phyloP scores from a whole-genome alignment of 2,113 vertebrate species.

The Brevimyrus niger region DNA sequence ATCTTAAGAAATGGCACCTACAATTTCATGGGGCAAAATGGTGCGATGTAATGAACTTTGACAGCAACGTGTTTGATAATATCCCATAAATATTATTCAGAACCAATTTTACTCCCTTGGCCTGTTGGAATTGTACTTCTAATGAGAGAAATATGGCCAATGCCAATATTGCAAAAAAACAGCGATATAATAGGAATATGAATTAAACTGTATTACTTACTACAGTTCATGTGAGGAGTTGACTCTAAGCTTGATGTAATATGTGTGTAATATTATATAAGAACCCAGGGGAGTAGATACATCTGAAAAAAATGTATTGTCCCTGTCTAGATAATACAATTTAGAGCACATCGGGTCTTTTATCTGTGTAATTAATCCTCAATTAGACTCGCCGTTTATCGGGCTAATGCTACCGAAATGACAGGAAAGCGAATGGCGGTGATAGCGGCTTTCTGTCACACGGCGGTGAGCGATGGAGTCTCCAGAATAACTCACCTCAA shows the following conservation, averaged over 20 bases:
- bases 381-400: constrained; percentile 16
- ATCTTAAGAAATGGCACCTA: not conserved
- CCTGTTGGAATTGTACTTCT: not conserved
- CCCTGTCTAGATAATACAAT: constrained; percentile 20
- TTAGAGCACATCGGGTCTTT: constrained; percentile 18
- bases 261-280: constrained; percentile 27
- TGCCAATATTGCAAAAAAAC: not conserved
- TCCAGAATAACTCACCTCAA: not conserved
- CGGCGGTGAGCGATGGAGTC: not conserved
- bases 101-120: not conserved
- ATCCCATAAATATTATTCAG: not conserved
- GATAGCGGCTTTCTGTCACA: not conserved
- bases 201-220: constrained; percentile 18
- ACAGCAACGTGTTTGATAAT: not conserved
- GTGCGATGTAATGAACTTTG: not conserved
- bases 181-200: not conserved
- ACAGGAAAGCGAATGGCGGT: not conserved
- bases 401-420: constrained; percentile 4
- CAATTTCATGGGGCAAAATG: not conserved
- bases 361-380: constrained; percentile 19
- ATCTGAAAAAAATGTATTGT: constrained; percentile 21
- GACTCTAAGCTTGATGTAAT: constrained; percentile 19
- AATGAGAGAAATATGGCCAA: not conserved
- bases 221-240: constrained; percentile 14
- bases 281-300: not conserved